These are phyloP conservation scores for Sylvilagus floridanus DNA, from an alignment of 2,797 vertebrate species.

Conservation along the genomic window DNA sequence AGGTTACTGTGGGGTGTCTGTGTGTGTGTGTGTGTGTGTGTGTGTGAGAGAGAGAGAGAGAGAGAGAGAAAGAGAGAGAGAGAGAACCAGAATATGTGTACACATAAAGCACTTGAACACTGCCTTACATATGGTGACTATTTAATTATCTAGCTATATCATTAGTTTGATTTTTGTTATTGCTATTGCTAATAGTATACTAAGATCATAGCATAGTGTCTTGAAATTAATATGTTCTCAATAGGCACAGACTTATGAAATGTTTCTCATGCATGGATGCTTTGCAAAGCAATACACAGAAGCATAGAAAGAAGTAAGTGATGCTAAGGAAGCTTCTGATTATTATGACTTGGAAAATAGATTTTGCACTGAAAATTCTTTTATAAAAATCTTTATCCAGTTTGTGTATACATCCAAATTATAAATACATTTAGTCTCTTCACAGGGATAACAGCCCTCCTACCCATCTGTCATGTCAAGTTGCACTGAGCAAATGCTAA, in stretches of 20 bases:
- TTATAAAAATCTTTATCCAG: constrained; percentile 71
- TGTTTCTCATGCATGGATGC: constrained; percentile 1
- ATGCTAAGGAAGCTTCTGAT: constrained; percentile 21
- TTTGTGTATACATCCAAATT: constrained; percentile 75
- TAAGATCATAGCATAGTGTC: background rate
- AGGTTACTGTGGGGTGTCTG: background rate
- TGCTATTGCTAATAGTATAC: background rate
- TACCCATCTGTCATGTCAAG: constrained; percentile 82
- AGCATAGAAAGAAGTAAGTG: constrained; percentile 15
- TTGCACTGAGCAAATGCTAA: constrained; percentile 79
- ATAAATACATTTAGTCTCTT: constrained; percentile 80
- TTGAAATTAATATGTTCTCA: constrained; percentile 41
- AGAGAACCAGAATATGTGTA: background rate
- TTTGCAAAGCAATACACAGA: constrained; percentile 28
- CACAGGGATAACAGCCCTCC: constrained; percentile 72
- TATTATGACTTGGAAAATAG: constrained; percentile 69
- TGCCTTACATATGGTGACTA: background rate
- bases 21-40: background rate
- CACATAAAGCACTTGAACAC: background rate
- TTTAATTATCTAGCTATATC: background rate
- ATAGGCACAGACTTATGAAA: constrained; percentile 10
- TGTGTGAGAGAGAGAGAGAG: background rate
- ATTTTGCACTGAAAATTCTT: constrained; percentile 64
- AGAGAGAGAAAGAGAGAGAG: background rate
- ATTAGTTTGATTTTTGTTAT: background rate